Base-by-base conservation (phyloP, 2,888 invertebrate genomes). In the Melanophora roralis region DNA sequence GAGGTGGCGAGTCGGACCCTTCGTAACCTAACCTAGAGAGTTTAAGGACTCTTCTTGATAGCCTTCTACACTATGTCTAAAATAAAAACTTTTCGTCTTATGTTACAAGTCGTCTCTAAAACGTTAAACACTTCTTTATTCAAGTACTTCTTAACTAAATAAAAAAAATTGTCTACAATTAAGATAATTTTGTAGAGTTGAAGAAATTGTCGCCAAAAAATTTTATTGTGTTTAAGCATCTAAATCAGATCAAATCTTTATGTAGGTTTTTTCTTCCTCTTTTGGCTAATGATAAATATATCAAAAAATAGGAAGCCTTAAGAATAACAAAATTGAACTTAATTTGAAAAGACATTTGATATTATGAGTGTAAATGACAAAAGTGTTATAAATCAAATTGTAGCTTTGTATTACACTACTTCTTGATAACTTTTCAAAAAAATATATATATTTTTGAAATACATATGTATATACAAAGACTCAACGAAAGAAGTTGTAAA, bases 181-280 rank as follows among this genome's bases (percentile, higher is more conserved):
- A 43, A 43, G 43, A 6, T 43, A 53, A 32, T 71, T 60, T 65
- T 60, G n/a, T n/a, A n/a, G n/a, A n/a, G n/a, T n/a, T n/a, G n/a
- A n/a, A 53, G 45, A 78, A 73, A 51, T 51, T 74, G 73, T 69
- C 74, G 78, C 74, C 73, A 69, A 53, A 69, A 60, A 36, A 16
- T 8, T 11, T 27, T 23, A 8, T 6, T 23, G n/a, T 6, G 19
- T 16, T 21, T 3, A 14, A 59, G 7, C 34, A 59, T 60, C 60
- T 45, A 53, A 69, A 72, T 60, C 36, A 51, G 51, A 27, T 47
- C 55, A 64, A 9, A 23, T 47, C 19, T 36, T 19, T n/a, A 55
- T 40, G 38, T 59, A 36, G 27, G 27, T 27, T 27, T 27, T 6
- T 27, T 27, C n/a, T 27, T 3, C 27, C 6, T 27, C 27, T 27